Percentiles rank a stretch among this genome's conserved stretches.
Evolutionary conservation across 1,140 invertebrate genomes (phyloP).

Genomic region (Dinoponera quadriceps): DNA sequence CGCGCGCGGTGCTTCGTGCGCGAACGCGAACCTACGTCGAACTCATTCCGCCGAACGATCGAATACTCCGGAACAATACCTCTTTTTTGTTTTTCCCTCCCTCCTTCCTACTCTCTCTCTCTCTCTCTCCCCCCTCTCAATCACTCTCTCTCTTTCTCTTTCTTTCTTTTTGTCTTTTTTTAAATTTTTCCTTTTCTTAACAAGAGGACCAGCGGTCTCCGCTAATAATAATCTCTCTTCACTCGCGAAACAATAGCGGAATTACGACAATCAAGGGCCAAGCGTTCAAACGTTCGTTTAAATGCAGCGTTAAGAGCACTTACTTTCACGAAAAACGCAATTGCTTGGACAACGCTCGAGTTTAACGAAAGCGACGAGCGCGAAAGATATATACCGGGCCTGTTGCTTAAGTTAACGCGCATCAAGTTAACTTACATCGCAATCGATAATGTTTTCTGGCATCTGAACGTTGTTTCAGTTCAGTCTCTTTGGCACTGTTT

Average conservation of each 20-base stretch:
- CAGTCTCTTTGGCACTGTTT: slow-evolving; percentile 66
- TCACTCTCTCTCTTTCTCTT: background rate
- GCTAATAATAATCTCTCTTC: background rate
- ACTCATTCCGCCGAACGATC: slow-evolving; percentile 8
- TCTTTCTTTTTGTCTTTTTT: too few species aligned
- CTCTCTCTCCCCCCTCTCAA: background rate
- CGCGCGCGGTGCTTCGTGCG: background rate
- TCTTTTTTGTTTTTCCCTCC: background rate
- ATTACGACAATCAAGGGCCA: slow-evolving; percentile 2
- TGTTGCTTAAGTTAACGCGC: slow-evolving; percentile 59
- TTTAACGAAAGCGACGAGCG: slow-evolving; percentile 28
- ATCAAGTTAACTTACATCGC: slow-evolving; percentile 36
- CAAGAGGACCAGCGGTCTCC: background rate
- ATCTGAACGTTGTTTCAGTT: slow-evolving; percentile 24
- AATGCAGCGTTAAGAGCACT: slow-evolving; percentile 71
- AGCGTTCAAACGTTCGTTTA: slow-evolving; percentile 54
- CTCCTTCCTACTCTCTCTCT: background rate
- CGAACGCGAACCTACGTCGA: background rate
- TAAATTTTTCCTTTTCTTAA: background rate
- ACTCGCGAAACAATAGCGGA: slow-evolving; percentile 52
- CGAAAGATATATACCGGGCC: slow-evolving; percentile 47
- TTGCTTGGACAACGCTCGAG: slow-evolving; percentile 40
- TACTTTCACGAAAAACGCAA: slow-evolving; percentile 49
- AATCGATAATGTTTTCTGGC: slow-evolving; percentile 28
- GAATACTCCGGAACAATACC: background rate